Conservation (phyloP, 2,797 vertebrate species). For the Xenopus petersii region DNA sequence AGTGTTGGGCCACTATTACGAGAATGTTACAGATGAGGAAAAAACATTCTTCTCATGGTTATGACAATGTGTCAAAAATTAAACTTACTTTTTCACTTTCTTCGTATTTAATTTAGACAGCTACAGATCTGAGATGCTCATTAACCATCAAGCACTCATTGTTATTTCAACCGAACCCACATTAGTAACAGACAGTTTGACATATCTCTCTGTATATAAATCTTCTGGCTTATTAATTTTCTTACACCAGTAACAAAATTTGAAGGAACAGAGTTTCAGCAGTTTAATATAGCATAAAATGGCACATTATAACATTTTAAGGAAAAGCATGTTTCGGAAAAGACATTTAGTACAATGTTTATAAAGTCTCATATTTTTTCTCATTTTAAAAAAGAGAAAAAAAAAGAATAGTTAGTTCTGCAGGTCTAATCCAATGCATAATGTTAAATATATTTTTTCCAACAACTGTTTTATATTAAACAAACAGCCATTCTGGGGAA, state of each 20-base stretch:
- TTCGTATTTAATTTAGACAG: constrained; percentile 21
- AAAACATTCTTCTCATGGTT: constrained; percentile 1
- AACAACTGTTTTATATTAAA: constrained; percentile 31
- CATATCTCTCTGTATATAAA: constrained; percentile 8
- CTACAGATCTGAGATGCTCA: constrained; percentile 8
- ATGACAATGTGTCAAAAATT: constrained; percentile 27
- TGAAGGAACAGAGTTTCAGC: constrained; percentile 20
- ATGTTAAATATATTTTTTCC: constrained; percentile 41
- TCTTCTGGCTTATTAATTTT: constrained; percentile 27
- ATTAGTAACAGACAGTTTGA: constrained; percentile 23
- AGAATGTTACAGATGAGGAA: constrained; percentile 1
- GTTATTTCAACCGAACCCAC: constrained; percentile 8
- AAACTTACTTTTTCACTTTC: background rate
- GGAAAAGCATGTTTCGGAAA: background rate
- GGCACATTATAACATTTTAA: background rate
- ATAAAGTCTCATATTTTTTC: background rate
- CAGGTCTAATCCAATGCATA: constrained; percentile 36
- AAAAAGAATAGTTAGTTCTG: constrained; percentile 11
- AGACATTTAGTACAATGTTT: background rate
- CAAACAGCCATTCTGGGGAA: constrained; percentile 4
- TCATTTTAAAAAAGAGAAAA: background rate
- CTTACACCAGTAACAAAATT: background rate
- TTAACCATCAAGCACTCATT: constrained; percentile 7
- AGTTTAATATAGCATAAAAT: constrained; percentile 18
- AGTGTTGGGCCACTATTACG: constrained; percentile 17